These are phyloP conservation scores for Orthosia gothica DNA, from an alignment of 2,888 invertebrate genomes.

Conservation along the genomic window DNA sequence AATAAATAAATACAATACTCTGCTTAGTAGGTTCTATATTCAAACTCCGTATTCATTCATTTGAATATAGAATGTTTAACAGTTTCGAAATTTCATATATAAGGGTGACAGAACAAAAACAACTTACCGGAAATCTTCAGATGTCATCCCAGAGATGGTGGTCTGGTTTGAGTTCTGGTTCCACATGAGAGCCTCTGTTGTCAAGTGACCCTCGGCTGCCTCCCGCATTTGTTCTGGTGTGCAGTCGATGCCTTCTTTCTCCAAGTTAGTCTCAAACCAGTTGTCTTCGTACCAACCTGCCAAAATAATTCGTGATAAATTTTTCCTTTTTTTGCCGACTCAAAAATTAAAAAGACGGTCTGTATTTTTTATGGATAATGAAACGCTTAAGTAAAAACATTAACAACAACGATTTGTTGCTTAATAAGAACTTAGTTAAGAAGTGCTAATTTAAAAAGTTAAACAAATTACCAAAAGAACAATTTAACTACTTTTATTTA, in stretches of 20 bases:
- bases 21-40: too few relatives aligned
- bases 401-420: neutral
- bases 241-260: slow-evolving; percentile 97
- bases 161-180: slow-evolving; percentile 97
- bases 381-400: neutral
- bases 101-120: too few relatives aligned
- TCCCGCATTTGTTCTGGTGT: slow-evolving; percentile 98
- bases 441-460: slow-evolving; percentile 18
- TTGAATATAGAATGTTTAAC: too few relatives aligned
- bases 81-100: too few relatives aligned
- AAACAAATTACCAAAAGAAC: slow-evolving; percentile 8
- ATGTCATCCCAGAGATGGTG: slow-evolving; percentile 99
- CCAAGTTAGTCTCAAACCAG: slow-evolving; percentile 98
- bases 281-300: slow-evolving; percentile 99
- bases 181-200: slow-evolving; percentile 99
- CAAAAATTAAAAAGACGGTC: neutral
- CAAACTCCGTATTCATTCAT: too few relatives aligned
- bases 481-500: neutral
- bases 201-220: slow-evolving; percentile 99
- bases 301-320: slow-evolving; percentile 10
- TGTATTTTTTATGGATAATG: neutral
- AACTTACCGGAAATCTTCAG: slow-evolving; percentile 95
- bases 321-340: neutral
- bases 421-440: neutral
- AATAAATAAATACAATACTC: too few relatives aligned